Base-by-base conservation (phyloP, 2,113 vertebrate species). In the Catharus fuscescens region DNA sequence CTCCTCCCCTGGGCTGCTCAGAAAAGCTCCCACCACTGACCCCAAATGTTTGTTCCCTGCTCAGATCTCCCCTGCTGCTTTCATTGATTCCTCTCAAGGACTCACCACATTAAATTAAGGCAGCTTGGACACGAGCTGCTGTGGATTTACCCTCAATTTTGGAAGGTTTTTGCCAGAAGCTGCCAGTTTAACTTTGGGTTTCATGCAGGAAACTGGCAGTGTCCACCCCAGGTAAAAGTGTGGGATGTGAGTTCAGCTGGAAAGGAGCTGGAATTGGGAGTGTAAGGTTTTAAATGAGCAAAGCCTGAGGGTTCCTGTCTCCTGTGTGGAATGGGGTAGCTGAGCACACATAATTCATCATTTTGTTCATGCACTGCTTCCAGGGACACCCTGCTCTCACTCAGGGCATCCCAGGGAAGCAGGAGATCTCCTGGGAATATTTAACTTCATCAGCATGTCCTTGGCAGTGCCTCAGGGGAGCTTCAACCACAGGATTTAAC, bases 31-130 rank as follows among this genome's bases (percentile, higher is more conserved):
- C 47, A 9, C 4, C 54, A 6, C 18, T 14, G 38, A 32, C 8
- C 13, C 29, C 70, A 1, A 6, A 4, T 3, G 10, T 73, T 54
- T 28, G 10, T 6, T 66, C 74, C 59, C 28, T 62, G n/a, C 65
- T 69, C 32, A 15, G 42, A 36, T 21, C 42, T n/a, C 50, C n/a
- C 32, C 32, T 70, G 31, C 24, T 4, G 9, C 4, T 69, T 17
- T 5, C 48, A 20, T 20, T 19, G 6, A 36, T 42, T 65, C 25
- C 21, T 73, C 71, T 38, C 18, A 42, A 48, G 54, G 40, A 45
- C 6, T 16, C 3, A 0, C 0, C 0, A 3, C 23, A 8, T 38
- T 3, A 10, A 47, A 76, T 50, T 2, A 34, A 40, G 40, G 18
- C 36, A 42, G 36, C 14, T 72, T n/a, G 34, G 44, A 40, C 4